Percentiles rank a stretch among this genome's conserved stretches.
These are phyloP conservation scores for Drosophila lacicola DNA, from an alignment of 2,888 invertebrate species.

Conservation along the genomic window DNA sequence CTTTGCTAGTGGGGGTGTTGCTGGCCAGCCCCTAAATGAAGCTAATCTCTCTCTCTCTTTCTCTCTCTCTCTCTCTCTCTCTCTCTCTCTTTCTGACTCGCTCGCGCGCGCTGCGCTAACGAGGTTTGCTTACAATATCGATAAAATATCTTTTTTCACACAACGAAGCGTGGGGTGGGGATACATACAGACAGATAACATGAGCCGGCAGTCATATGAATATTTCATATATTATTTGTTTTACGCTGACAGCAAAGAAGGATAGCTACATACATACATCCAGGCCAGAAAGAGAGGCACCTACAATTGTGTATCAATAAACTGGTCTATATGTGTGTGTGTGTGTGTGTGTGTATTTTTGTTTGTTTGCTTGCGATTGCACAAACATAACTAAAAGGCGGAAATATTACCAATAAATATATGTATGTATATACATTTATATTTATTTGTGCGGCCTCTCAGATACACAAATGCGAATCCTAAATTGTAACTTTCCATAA, in stretches of 20 bases:
- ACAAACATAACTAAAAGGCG: constrained; percentile 57
- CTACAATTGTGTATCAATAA: constrained; percentile 33
- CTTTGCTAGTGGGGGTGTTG: neutral
- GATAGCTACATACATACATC: constrained; percentile 8
- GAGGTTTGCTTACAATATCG: constrained; percentile 73
- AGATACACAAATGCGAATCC: constrained; percentile 9
- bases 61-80: neutral
- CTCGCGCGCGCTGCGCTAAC: constrained; percentile 38
- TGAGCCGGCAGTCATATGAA: constrained; percentile 64
- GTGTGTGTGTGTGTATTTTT: constrained; percentile 17
- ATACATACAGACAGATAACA: constrained; percentile 56
- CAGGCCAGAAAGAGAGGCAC: constrained; percentile 16
- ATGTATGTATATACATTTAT: neutral
- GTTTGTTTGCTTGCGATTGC: constrained; percentile 45
- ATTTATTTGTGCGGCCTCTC: neutral
- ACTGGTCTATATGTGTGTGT: constrained; percentile 11
- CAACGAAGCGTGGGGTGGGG: neutral
- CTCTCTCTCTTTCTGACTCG: neutral
- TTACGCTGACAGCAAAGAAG: constrained; percentile 51
- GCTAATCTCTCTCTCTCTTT: constrained; percentile 15
- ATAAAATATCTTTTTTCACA: constrained; percentile 56
- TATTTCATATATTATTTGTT: constrained; percentile 65
- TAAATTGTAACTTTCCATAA: constrained; percentile 20
- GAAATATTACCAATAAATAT: constrained; percentile 62
- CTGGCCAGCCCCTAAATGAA: constrained; percentile 30